Evolutionary conservation across 2,113 vertebrate species (phyloP), one percentile per base, ranked within the genome.

Genomic region (Apteryx mantelli): DNA sequence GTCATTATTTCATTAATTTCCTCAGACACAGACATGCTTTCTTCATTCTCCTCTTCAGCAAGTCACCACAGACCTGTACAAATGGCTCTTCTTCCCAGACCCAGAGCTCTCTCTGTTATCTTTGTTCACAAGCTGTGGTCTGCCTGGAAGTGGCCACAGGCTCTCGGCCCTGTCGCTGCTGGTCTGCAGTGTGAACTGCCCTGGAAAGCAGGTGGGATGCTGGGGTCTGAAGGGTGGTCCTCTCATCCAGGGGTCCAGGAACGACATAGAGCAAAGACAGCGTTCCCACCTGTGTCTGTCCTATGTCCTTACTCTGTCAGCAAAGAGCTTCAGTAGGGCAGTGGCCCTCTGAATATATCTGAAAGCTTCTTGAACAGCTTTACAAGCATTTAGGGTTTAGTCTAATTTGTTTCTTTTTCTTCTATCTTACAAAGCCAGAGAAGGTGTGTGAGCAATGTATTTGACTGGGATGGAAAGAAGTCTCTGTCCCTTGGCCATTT

Each of bases 261-360:
- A 65, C 13, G 69, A n/a, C 38, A 55, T 0, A 2, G 30, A 76
- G 22, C 0, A 0, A 81, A 32, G 32, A 79, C 32, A 44, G 11
- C 10, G 11, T 66, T 85, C 69, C 64, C 25, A 9, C 3, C 82
- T 3, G 0, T 9, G 21, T 13, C 50, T 32, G 4, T 77, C 1
- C 0, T 26, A 50, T 12, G 5, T 2, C 5, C 17, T 32, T 24
- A 28, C 9, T 4, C 25, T 46, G 20, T 32, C 14, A 73, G n/a
- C 13, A 68, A 87, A 87, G 38, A 4, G 0, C 26, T 69, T 56
- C 58, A 46, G 18, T 30, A 38, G 87, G 40, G 30, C 25, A 74
- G 5, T 11, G 42, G 12, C 9, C 56, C 21, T 55, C 34, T 77
- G 55, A 81, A 79, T 5, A 44, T 32, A 71, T 18, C 36, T 19